phyloP scores from a whole-genome alignment of 2,888 invertebrate species.

The Mesoligia furuncula region DNA sequence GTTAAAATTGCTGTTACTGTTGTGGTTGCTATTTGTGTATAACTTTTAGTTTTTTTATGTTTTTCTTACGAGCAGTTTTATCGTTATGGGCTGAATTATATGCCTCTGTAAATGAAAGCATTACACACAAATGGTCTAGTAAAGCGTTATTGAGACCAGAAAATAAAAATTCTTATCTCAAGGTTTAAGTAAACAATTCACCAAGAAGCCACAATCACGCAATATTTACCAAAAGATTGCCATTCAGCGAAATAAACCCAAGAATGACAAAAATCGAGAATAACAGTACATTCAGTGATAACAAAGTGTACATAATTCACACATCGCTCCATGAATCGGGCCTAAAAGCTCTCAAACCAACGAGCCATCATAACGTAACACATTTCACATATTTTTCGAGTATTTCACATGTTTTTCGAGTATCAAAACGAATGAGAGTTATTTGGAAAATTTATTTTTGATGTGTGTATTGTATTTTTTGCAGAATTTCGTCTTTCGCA shows the following conservation, averaged over 20 bases:
- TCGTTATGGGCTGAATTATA: neutral
- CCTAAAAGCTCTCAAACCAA: slow-evolving; percentile 42
- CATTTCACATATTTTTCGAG: slow-evolving; percentile 50
- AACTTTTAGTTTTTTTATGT: neutral
- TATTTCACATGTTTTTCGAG: slow-evolving; percentile 51
- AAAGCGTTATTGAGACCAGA: neutral
- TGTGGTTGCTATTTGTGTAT: neutral
- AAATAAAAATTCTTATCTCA: neutral
- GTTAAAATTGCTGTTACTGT: neutral
- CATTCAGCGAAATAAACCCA: slow-evolving; percentile 29
- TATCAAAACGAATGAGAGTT: slow-evolving; percentile 59
- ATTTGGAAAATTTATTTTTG: slow-evolving; percentile 47
- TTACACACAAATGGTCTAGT: neutral
- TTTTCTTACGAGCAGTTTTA: neutral
- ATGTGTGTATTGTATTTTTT: slow-evolving; percentile 42
- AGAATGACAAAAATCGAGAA: slow-evolving; percentile 3
- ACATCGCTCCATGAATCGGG: slow-evolving; percentile 7
- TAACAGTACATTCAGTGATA: slow-evolving; percentile 8
- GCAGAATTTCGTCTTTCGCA: slow-evolving; percentile 32
- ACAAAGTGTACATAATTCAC: slow-evolving; percentile 43
- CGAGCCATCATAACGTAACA: slow-evolving; percentile 33
- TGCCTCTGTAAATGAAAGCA: neutral
- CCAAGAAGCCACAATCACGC: neutral
- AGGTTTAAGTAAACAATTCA: neutral
- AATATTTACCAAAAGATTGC: slow-evolving; percentile 23